Conservation (phyloP, 37 sponge, comb jelly and placozoan species). For the Cladorhizidae sp. region DNA sequence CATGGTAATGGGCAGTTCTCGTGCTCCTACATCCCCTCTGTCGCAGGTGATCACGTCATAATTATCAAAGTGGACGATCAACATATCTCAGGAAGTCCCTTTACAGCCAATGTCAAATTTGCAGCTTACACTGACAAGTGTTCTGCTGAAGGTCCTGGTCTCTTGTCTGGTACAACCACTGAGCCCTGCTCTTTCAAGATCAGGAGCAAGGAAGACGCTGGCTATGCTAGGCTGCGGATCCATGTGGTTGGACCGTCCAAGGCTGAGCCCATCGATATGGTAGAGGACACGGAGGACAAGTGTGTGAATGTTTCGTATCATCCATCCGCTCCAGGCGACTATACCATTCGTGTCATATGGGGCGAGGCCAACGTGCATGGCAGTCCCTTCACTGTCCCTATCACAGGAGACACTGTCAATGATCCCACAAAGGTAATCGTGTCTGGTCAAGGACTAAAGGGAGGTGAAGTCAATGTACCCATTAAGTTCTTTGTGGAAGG, state of each 20-base stretch:
- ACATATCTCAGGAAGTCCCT: conserved; percentile 79
- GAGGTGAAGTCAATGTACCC: conserved; percentile 63
- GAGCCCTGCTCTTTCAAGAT: conserved; percentile 68
- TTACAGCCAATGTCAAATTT: conserved; percentile 70
- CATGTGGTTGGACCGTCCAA: conserved; percentile 85
- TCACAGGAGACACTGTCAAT: conserved; percentile 68
- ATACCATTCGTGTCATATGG: conserved; percentile 80
- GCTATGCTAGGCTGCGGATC: conserved; percentile 69
- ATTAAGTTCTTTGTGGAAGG: conserved; percentile 69
- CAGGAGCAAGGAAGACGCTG: conserved; percentile 59
- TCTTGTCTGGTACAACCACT: conserved; percentile 66
- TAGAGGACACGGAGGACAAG: conserved; percentile 59
- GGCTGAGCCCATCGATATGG: conserved; percentile 88
- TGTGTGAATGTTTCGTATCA: conserved; percentile 76
- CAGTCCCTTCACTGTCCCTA: conserved; percentile 79
- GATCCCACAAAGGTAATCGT: conserved; percentile 68
- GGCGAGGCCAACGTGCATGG: conserved; percentile 88
- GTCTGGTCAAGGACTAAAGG: conserved; percentile 65
- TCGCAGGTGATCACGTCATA: conserved; percentile 81
- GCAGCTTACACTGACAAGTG: conserved; percentile 87
- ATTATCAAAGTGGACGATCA: conserved; percentile 70
- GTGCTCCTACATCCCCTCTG: conserved; percentile 66
- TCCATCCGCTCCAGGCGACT: conserved; percentile 86
- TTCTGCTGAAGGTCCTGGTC: conserved; percentile 76
- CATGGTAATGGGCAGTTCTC: conserved; percentile 84